Evolutionary conservation across 1,140 invertebrate species (phyloP).

Genomic region (Drosophila oshimai): DNA sequence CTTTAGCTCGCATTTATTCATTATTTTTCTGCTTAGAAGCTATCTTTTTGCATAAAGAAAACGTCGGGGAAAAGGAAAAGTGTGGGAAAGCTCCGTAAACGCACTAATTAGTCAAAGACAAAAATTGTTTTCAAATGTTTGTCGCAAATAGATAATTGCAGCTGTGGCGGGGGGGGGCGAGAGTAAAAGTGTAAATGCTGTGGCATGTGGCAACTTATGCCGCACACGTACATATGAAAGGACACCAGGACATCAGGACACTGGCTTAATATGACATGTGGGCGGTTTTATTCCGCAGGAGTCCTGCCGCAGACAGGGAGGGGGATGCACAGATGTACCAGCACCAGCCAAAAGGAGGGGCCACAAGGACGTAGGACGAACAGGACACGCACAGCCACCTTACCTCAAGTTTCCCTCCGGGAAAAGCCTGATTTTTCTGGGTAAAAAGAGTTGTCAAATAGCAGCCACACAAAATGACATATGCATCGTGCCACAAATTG

Average conservation of each 20-base stretch:
- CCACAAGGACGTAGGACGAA: conserved; percentile 9
- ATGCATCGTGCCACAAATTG: background rate
- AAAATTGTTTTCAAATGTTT: conserved; percentile 40
- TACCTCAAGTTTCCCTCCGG: background rate
- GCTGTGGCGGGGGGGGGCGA: background rate
- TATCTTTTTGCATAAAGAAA: background rate
- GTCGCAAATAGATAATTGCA: conserved; percentile 35
- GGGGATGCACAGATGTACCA: too few species aligned
- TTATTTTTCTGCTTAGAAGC: background rate
- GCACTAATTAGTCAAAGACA: conserved; percentile 47
- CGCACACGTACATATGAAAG: conserved; percentile 71
- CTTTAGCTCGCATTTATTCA: too few species aligned
- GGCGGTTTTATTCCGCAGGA: conserved; percentile 4
- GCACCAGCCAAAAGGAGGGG: background rate
- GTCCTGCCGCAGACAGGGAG: conserved; percentile 50
- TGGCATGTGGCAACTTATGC: conserved; percentile 72
- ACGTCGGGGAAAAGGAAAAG: background rate
- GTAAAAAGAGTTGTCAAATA: background rate
- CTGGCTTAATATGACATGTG: conserved; percentile 73
- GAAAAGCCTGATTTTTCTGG: background rate
- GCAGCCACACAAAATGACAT: background rate
- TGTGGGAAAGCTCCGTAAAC: background rate
- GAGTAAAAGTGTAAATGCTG: conserved; percentile 69
- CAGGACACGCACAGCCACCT: background rate
- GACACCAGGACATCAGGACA: too few species aligned